phyloP scores from a whole-genome alignment of 53 echinoderm and acorn worm species.

The Temnopleurus reevesii region DNA sequence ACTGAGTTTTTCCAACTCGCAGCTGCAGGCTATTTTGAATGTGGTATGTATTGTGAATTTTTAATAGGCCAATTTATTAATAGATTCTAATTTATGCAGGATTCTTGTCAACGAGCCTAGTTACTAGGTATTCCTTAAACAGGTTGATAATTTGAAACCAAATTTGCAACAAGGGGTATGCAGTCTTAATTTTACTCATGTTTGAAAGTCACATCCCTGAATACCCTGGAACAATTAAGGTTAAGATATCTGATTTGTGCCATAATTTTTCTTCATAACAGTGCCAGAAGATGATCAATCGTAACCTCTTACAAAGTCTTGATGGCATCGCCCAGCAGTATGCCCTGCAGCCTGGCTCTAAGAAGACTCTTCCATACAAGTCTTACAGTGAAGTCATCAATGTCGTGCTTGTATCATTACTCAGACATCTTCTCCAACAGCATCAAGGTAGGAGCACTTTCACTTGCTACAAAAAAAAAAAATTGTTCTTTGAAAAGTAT shows the following conservation, averaged over 20 bases:
- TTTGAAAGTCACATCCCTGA: neutral
- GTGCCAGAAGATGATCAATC: constrained; percentile 69
- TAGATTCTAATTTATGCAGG: too few species aligned
- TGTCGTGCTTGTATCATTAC: constrained; percentile 69
- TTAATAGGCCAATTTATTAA: too few species aligned
- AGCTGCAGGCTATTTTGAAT: constrained; percentile 73
- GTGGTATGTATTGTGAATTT: constrained; percentile 77
- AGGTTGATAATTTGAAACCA: too few species aligned
- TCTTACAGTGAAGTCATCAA: constrained; percentile 85
- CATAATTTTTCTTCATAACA: too few species aligned
- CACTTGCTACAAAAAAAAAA: too few species aligned
- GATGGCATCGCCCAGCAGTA: constrained; percentile 76
- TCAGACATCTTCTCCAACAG: constrained; percentile 84
- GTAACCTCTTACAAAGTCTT: constrained; percentile 61
- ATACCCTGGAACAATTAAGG: neutral
- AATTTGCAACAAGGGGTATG: too few species aligned
- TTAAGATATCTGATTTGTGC: neutral
- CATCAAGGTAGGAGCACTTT: constrained; percentile 62
- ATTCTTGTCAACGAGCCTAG: too few species aligned
- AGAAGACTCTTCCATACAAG: constrained; percentile 79
- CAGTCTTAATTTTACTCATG: too few species aligned
- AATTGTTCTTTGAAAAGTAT: too few species aligned
- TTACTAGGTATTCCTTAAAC: too few species aligned
- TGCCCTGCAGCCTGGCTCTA: constrained; percentile 58
- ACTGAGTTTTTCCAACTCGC: constrained; percentile 47